Evolutionary conservation across 2,888 invertebrate genomes (phyloP).

Genomic region (Ryuthela nishihirai): DNA sequence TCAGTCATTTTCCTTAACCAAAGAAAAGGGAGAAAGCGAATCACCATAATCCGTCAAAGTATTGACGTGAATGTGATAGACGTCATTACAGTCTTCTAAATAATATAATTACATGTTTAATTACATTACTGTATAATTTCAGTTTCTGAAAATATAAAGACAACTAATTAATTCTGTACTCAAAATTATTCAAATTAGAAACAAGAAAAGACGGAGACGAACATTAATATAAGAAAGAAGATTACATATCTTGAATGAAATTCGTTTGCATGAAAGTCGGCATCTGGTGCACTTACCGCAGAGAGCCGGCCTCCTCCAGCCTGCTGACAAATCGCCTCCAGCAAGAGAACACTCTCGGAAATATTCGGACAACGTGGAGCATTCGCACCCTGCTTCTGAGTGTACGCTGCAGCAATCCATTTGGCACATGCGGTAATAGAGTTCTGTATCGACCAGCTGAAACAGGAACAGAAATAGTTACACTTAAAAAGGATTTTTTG

Average conservation of each 20-base stretch:
- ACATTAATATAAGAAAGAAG: too few species aligned
- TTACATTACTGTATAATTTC: not conserved
- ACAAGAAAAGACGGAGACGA: too few species aligned
- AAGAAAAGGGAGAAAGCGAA: too few species aligned
- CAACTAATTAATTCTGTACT: not conserved
- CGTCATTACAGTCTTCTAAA: not conserved
- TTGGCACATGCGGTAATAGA: constrained; percentile 67
- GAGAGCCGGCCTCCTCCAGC: constrained; percentile 73
- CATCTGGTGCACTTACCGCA: constrained; percentile 80
- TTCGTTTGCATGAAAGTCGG: too few species aligned
- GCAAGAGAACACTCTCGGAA: constrained; percentile 69
- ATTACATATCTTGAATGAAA: too few species aligned
- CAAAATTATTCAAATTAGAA: too few species aligned
- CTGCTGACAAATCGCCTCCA: constrained; percentile 61
- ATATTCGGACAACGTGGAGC: constrained; percentile 70
- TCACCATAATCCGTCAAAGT: too few species aligned
- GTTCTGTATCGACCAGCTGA: constrained; percentile 62
- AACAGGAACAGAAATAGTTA: too few species aligned
- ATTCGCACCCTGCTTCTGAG: constrained; percentile 65
- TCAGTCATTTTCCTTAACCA: too few species aligned
- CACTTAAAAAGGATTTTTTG: too few species aligned
- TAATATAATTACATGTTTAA: not conserved
- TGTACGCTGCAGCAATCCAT: constrained; percentile 74
- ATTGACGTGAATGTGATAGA: too few species aligned
- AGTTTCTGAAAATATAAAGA: not conserved